Evolutionary conservation across 1,140 invertebrate genomes (phyloP).

Genomic region (Bactericera cockerelli): DNA sequence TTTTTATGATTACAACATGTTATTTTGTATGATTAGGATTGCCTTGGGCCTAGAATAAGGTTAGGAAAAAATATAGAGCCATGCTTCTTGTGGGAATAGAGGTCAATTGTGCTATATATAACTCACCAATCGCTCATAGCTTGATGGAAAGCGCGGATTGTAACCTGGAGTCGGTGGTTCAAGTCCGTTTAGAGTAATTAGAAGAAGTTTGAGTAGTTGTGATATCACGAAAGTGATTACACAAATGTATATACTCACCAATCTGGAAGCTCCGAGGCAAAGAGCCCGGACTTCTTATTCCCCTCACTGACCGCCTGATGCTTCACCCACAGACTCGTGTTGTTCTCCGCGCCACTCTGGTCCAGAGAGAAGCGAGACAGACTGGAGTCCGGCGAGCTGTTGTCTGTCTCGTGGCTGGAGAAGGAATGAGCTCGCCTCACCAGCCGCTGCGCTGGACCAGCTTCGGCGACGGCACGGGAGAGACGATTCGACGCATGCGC

Average conservation of each 20-base stretch:
- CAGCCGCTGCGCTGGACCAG: conserved; percentile 10
- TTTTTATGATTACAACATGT: too few relatives aligned
- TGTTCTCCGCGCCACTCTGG: neutral
- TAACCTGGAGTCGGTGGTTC: too few relatives aligned
- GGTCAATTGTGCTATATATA: too few relatives aligned
- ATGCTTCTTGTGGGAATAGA: too few relatives aligned
- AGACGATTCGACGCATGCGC: conserved; percentile 14
- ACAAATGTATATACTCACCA: conserved; percentile 20
- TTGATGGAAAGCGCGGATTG: too few relatives aligned
- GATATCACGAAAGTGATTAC: too few relatives aligned
- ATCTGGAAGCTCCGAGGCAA: conserved; percentile 59
- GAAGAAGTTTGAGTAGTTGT: too few relatives aligned
- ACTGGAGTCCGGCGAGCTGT: conserved; percentile 16
- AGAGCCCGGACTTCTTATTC: conserved; percentile 50
- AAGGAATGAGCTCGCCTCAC: conserved; percentile 22
- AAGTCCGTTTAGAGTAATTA: too few relatives aligned
- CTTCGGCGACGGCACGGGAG: neutral
- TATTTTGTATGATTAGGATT: too few relatives aligned
- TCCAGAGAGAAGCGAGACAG: conserved; percentile 12
- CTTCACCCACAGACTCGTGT: neutral
- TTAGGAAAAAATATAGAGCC: too few relatives aligned
- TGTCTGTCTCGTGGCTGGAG: conserved; percentile 19
- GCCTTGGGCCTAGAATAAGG: too few relatives aligned
- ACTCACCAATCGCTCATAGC: too few relatives aligned
- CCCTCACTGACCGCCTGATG: neutral